These are phyloP conservation scores for Gandaritis pyraliata DNA, from an alignment of 2,888 invertebrate species.

Conservation along the genomic window DNA sequence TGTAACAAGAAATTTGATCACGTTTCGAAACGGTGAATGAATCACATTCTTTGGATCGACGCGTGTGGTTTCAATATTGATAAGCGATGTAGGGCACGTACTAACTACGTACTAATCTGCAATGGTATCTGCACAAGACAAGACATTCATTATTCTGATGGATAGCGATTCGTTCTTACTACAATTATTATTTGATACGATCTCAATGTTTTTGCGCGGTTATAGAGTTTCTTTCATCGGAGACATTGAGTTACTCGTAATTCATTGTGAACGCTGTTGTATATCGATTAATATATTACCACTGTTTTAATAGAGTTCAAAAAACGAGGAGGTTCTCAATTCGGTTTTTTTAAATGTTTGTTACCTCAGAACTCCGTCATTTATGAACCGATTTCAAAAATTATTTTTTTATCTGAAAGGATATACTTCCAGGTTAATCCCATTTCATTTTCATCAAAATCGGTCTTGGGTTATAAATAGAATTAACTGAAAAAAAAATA, in stretches of 20 bases:
- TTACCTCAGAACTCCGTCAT: no score
- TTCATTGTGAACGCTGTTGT: constrained; percentile 3
- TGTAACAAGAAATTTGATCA: constrained; percentile 26
- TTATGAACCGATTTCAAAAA: no score
- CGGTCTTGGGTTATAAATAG: no score
- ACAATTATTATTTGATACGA: constrained; percentile 11
- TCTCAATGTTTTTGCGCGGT: constrained; percentile 17
- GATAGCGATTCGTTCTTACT: constrained; percentile 20
- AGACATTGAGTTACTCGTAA: constrained; percentile 17
- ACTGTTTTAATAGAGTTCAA: no score
- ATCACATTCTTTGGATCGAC: constrained; percentile 34
- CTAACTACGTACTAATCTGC: constrained; percentile 35
- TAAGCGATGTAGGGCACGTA: constrained; percentile 54
- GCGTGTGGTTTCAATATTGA: constrained; percentile 39
- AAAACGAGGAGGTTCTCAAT: no score
- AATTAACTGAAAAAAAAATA: no score
- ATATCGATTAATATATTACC: constrained; percentile 8
- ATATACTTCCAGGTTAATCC: no score
- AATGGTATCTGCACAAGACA: constrained; percentile 17
- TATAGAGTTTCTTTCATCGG: constrained; percentile 14
- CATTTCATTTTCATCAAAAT: no score
- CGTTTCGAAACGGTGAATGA: constrained; percentile 39
- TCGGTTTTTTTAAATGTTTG: no score
- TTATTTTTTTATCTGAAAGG: no score
- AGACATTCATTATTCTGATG: constrained; percentile 49